These are phyloP conservation scores for Manis pentadactyla DNA, from an alignment of 2,797 vertebrate species.

Conservation along the genomic window DNA sequence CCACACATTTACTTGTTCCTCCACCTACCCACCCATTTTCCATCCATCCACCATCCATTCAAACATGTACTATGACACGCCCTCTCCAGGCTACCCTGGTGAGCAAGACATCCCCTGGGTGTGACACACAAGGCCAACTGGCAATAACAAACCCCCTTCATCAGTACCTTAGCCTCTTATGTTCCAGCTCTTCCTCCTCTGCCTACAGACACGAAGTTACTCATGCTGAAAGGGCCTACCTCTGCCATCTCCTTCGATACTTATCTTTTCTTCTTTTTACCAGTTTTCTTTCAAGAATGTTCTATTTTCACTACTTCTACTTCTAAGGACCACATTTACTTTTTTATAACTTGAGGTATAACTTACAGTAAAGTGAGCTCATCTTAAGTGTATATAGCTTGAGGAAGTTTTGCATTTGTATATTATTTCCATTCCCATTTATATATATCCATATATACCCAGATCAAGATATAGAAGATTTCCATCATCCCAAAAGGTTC, in stretches of 20 bases:
- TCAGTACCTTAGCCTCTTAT: neutral
- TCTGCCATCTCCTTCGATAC: neutral
- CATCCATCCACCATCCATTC: neutral
- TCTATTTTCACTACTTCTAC: neutral
- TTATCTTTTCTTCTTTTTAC: neutral
- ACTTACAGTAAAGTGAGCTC: neutral
- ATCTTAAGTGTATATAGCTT: neutral
- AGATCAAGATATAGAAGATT: neutral
- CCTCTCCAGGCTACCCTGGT: neutral
- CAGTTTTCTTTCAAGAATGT: conserved; percentile 10
- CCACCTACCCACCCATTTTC: neutral
- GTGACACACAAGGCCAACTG: neutral
- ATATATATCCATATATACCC: neutral
- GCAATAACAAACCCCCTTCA: neutral
- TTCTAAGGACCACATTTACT: neutral
- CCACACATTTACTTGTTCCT: neutral
- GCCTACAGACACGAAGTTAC: neutral
- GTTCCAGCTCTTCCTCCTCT: neutral
- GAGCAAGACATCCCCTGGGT: neutral
- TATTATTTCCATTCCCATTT: too few species aligned
- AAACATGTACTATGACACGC: neutral
- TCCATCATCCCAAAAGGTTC: neutral
- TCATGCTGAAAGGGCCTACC: neutral
- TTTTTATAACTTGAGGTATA: neutral
- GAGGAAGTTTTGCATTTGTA: neutral